A percentile compares a stretch with the other conserved stretches of the same genome.
Evolutionary conservation across 1,140 invertebrate species (phyloP).

Genomic region (honey bee (Apis mellifera)): Amel_HAv3.1 CM009936.2:12569001-12569500

Average conservation of each 20-base stretch:
- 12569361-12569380: neutral
- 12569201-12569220: neutral
- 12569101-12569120: conserved; percentile 71
- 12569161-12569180: conserved; percentile 9
- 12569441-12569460: conserved; percentile 73
- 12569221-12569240: neutral
- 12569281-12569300: no score
- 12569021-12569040: conserved; percentile 43
- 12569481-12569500: conserved; percentile 74
- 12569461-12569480: conserved; percentile 70
- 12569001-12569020: conserved; percentile 49
- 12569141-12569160: conserved; percentile 59
- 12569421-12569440: conserved; percentile 70
- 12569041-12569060: conserved; percentile 30
- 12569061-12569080: conserved; percentile 71
- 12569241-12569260: no score
- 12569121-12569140: conserved; percentile 68
- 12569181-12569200: conserved; percentile 1
- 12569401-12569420: conserved; percentile 68
- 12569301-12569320: no score
- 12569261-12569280: no score
- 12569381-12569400: conserved; percentile 65
- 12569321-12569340: neutral
- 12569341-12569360: neutral
- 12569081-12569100: conserved; percentile 65